These are phyloP conservation scores for Myotis vivesi DNA, from an alignment of 2,797 vertebrate genomes.

Conservation along the genomic window DNA sequence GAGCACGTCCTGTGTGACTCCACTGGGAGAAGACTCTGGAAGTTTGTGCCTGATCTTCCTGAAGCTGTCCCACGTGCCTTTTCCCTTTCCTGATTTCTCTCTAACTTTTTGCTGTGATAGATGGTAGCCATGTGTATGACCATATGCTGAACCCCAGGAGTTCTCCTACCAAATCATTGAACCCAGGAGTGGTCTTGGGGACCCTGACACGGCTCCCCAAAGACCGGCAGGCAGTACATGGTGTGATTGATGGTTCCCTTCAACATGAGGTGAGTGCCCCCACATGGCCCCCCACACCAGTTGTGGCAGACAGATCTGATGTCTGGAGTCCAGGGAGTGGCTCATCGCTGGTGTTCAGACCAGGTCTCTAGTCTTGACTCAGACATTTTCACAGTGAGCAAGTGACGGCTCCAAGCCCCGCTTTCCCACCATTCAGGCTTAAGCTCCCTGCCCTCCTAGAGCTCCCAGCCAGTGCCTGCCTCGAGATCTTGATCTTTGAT, in stretches of 20 bases:
- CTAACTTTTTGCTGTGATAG: neutral
- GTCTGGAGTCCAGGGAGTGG: neutral
- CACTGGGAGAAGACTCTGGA: neutral
- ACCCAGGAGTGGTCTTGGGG: neutral
- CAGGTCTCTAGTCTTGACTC: neutral
- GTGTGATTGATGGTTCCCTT: constrained; percentile 96
- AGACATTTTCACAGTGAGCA: fast-evolving
- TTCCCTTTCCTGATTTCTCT: neutral
- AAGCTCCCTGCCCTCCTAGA: fast-evolving
- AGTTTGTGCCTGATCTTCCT: neutral
- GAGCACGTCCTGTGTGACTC: fast-evolving
- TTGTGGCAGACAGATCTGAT: fast-evolving
- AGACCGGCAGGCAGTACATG: constrained; percentile 95
- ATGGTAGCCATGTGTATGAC: neutral
- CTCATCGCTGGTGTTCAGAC: fast-evolving
- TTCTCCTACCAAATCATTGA: neutral
- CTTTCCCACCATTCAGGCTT: neutral
- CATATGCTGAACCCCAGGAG: neutral
- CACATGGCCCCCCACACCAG: fast-evolving
- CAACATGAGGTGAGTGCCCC: constrained; percentile 92
- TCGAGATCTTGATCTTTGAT: fast-evolving
- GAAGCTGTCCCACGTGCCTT: fast-evolving
- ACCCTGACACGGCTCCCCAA: constrained; percentile 88
- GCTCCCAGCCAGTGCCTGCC: neutral
- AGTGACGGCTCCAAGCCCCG: fast-evolving